Conservation (phyloP, 2,888 invertebrate species). For the Phalera bucephala region DNA sequence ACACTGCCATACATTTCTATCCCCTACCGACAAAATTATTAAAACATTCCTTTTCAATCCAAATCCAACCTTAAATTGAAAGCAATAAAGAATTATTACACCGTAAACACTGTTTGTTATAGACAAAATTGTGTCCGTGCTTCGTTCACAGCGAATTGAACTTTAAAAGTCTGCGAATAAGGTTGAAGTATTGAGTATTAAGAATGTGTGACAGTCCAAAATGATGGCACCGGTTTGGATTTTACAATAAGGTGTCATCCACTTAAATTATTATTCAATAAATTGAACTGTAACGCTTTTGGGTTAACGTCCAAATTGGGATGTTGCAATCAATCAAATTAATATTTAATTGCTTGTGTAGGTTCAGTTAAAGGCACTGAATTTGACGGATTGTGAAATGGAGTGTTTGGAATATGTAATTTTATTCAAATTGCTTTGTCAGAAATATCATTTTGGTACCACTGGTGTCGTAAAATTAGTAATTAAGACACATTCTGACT, state of each 20-base stretch:
- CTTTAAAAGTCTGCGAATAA: conserved; percentile 11
- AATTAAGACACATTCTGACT: not conserved
- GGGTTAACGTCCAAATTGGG: not conserved
- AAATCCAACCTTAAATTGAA: conserved; percentile 18
- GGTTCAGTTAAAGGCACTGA: conserved; percentile 25
- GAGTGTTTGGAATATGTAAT: conserved; percentile 13
- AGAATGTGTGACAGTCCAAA: conserved; percentile 8
- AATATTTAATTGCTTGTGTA: not conserved
- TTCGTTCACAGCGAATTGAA: conserved; percentile 21
- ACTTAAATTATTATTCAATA: not conserved
- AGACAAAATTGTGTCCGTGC: conserved; percentile 23
- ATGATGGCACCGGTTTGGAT: conserved; percentile 10
- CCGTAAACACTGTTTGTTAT: conserved; percentile 9
- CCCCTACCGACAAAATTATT: conserved; percentile 29
- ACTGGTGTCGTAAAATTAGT: conserved; percentile 1
- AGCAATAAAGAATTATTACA: conserved; percentile 7
- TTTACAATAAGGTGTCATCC: conserved; percentile 1
- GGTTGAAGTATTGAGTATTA: not conserved
- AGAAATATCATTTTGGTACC: conserved; percentile 2
- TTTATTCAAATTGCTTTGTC: conserved; percentile 26
- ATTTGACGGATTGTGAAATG: conserved; percentile 31
- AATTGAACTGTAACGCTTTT: not conserved
- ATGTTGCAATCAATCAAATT: not conserved
- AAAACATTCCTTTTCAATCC: conserved; percentile 3
- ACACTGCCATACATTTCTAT: conserved; percentile 71